Evolutionary conservation across 2,888 invertebrate genomes (phyloP), one percentile per base, ranked within the genome.

Genomic region (Sycophila texana): DNA sequence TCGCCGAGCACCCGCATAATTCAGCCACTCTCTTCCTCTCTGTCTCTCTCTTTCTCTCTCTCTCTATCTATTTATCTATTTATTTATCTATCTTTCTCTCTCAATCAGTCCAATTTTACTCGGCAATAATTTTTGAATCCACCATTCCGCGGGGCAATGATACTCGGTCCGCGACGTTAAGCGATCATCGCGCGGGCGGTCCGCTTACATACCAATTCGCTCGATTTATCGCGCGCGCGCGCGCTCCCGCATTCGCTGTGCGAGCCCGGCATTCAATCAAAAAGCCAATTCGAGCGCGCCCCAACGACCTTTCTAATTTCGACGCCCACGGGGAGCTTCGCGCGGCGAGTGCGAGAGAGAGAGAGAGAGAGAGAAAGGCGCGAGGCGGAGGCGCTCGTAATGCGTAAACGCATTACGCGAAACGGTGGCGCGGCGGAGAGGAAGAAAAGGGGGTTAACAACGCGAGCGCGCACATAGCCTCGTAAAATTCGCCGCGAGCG

Each of bases 241-340:
- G 47, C 4, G 39, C 39, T 39, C 39, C 10, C 39, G 39, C 39
- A 39, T 39, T 39, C 39, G 39, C 39, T 7, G 67, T 67, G 66
- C 55, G 22, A 49, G 58, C 51, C 65, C 22, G 61, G 55, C 67
- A 58, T 77, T 77, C 77, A 67, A 77, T 77, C 73, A 77, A 77
- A 77, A 77, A 77, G 73, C 60, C 77, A 72, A 77, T 77, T 73
- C 67, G 65, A 22, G 10, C 39, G 39, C 16, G 66, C 57, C 10
- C 60, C 61, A 77, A 77, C 73, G 73, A 73, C 60, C 67, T 73
- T 78, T 78, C 68, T 73, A 78, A 73, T 78, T 78, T 68, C 49
- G 49, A n/a, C 39, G 66, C 13, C 16, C 20, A n/a, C n/a, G 22
- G 5, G n/a, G 14, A 18, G 13, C 4, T n/a, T n/a, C n/a, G n/a